Evolutionary conservation across 2,888 invertebrate species (phyloP), one percentile per base, ranked within the genome.

Genomic region (Galerucella nymphaeae): DNA sequence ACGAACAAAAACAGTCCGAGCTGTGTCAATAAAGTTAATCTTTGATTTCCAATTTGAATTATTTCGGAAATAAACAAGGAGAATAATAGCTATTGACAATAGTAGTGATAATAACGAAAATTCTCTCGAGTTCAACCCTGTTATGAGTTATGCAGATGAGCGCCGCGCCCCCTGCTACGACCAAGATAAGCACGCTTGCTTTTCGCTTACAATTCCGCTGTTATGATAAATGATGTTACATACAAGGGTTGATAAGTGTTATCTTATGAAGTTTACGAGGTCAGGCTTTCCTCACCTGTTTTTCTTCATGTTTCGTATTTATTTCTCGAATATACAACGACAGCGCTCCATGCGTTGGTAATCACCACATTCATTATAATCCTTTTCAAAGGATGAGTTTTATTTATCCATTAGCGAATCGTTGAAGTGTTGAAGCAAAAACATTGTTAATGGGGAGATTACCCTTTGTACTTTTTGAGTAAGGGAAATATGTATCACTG

Each of bases 211-310:
- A 38, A n/a, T 14, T 23, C 59, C 48, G 13, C 20, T 16, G 58
- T 66, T 71, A 73, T 73, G 70, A 73, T 71, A 71, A 67, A 73
- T 71, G 73, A 64, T 58, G 70, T 67, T 67, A 59, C 14, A 38
- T 59, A 68, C 57, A 50, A 50, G 62, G 62, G 63, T 59, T 67
- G 73, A 71, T 73, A 73, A 73, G 61, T 61, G 62, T 71, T 71
- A 73, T 73, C 73, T 67, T 67, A 67, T 58, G 50, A 50, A 59
- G 67, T 58, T 42, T 59, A 20, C 66, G 59, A 45, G 69, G 73
- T 73, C 67, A 71, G 73, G 59, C 50, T 38, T 69, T 61, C 23
- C 66, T 70, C 70, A 73, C 73, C 73, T 73, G 70, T 71, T 73
- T 71, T 55, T 6, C 30, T 38, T 8, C 1, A 38, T 9, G 30